Conservation (phyloP, 2,797 vertebrate species). For the Gymnodraco acuticeps region DNA sequence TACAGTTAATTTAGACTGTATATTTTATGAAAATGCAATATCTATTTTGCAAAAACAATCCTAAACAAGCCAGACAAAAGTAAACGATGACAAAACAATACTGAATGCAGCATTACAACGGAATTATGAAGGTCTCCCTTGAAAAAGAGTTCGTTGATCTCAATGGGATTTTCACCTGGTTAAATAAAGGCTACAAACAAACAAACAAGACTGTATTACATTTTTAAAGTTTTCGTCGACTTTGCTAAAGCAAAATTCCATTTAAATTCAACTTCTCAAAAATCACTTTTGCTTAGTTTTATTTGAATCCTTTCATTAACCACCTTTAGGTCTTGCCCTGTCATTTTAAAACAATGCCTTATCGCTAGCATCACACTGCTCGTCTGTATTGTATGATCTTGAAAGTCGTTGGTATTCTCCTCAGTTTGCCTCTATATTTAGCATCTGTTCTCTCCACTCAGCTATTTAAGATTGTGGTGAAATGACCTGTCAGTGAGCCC, state of each 20-base stretch:
- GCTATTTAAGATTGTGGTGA: slow-evolving; percentile 57
- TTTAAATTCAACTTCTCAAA: neutral
- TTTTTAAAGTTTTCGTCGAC: neutral
- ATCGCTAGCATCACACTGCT: slow-evolving; percentile 14
- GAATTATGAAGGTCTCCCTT: no score
- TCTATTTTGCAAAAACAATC: slow-evolving; percentile 14
- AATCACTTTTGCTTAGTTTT: neutral
- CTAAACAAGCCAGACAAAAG: neutral
- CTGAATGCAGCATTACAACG: neutral
- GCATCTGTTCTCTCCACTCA: slow-evolving; percentile 41
- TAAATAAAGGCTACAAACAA: no score
- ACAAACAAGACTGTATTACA: neutral
- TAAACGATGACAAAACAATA: slow-evolving; percentile 19
- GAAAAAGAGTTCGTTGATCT: no score
- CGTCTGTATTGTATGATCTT: slow-evolving; percentile 41
- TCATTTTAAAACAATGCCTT: slow-evolving; percentile 27
- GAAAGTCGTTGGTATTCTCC: slow-evolving; percentile 65
- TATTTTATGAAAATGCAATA: neutral
- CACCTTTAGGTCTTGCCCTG: slow-evolving; percentile 5
- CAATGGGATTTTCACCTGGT: no score
- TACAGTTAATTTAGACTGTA: neutral
- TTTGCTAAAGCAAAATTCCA: slow-evolving; percentile 3
- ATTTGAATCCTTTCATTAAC: slow-evolving; percentile 24
- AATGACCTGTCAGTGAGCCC: slow-evolving; percentile 63
- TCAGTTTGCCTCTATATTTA: slow-evolving; percentile 65